Evolutionary conservation across 2,888 invertebrate genomes (phyloP).

Genomic region (Gibbula magus): DNA sequence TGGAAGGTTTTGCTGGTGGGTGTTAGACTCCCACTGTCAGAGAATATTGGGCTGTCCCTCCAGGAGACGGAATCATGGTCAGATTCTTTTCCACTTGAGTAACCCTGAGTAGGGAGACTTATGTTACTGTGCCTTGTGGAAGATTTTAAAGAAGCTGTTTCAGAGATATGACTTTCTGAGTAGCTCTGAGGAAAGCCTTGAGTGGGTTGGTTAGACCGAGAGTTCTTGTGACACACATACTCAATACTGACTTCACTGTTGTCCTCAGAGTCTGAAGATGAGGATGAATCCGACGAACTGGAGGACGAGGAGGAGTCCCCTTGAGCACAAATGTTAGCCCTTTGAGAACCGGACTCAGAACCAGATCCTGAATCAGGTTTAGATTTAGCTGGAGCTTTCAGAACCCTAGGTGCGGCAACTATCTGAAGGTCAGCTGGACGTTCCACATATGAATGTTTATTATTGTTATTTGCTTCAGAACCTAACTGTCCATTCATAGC

Average conservation of each 20-base stretch:
- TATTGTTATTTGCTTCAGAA: not conserved
- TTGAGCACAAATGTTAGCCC: constrained; percentile 11
- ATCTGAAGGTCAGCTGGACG: constrained; percentile 54
- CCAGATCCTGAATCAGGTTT: not conserved
- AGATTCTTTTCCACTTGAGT: not conserved
- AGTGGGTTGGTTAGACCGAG: not conserved
- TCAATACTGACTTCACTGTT: constrained; percentile 27
- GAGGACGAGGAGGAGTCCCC: constrained; percentile 24
- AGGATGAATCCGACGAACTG: not conserved
- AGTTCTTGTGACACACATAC: constrained; percentile 25
- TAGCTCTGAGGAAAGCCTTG: not conserved
- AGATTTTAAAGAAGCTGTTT: not conserved
- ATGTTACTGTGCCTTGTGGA: not conserved
- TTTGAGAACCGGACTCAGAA: not conserved
- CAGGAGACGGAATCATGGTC: constrained; percentile 24
- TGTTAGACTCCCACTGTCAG: constrained; percentile 34
- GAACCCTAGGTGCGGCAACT: constrained; percentile 46
- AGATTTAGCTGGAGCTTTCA: constrained; percentile 45
- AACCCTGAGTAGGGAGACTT: not conserved
- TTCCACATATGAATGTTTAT: constrained; percentile 48
- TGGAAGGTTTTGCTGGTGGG: constrained; percentile 7
- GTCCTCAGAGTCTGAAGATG: not conserved
- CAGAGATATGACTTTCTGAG: not conserved
- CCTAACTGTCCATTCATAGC: not conserved
- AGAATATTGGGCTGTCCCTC: constrained; percentile 28